A percentile compares a stretch with the other conserved stretches of the same genome.
Evolutionary conservation across 1,140 invertebrate species (phyloP).

Genomic region (Neodiprion fabricii): DNA sequence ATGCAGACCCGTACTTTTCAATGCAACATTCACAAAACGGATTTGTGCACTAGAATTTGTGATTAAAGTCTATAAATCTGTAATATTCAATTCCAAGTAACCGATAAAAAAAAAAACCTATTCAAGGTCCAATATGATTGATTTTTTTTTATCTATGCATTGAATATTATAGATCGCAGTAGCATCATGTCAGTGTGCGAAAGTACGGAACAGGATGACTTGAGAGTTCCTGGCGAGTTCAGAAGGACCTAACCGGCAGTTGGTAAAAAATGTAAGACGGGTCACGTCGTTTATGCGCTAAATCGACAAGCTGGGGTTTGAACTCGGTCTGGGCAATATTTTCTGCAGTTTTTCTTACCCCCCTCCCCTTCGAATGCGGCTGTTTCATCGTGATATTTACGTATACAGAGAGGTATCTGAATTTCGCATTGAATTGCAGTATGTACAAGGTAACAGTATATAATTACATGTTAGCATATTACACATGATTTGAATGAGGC

Average conservation of each 20-base stretch:
- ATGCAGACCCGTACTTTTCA: neutral
- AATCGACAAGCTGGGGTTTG: too few relatives aligned
- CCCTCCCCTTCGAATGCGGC: too few relatives aligned
- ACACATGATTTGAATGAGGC: neutral
- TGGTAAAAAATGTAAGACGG: too few relatives aligned
- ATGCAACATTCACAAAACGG: neutral
- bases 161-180: too few relatives aligned
- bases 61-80: neutral
- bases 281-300: too few relatives aligned
- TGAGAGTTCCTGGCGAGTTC: too few relatives aligned
- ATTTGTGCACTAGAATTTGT: neutral
- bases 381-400: neutral
- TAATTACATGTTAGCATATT: neutral
- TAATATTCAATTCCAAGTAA: neutral
- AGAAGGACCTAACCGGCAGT: too few relatives aligned
- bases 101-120: too few relatives aligned
- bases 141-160: neutral
- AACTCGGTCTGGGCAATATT: too few relatives aligned
- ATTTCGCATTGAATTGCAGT: neutral
- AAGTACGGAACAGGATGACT: too few relatives aligned
- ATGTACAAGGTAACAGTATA: neutral
- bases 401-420: neutral
- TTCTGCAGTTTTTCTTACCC: too few relatives aligned
- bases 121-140: neutral
- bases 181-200: too few relatives aligned